These are phyloP conservation scores for Episyrphus balteatus DNA, from an alignment of 1,140 invertebrate genomes.

Conservation along the genomic window DNA sequence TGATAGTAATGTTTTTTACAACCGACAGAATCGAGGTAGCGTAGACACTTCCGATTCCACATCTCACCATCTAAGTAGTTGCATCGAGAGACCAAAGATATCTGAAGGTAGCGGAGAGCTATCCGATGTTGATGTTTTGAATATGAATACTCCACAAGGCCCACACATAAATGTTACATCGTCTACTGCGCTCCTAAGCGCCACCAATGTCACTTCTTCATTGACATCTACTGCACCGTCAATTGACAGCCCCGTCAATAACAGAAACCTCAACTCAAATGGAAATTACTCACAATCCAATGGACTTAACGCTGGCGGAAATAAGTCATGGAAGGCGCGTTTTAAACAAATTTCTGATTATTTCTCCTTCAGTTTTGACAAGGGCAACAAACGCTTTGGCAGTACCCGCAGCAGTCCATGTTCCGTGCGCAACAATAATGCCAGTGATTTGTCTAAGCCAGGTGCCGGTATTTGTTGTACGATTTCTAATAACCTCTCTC, in stretches of 20 bases:
- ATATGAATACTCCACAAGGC: slow-evolving; percentile 22
- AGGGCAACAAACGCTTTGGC: slow-evolving; percentile 30
- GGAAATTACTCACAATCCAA: neutral
- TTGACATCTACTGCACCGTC: slow-evolving; percentile 1
- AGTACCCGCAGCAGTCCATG: slow-evolving; percentile 29
- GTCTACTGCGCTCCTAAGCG: neutral
- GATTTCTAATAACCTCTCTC: slow-evolving; percentile 23
- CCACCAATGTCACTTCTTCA: neutral
- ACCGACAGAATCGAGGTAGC: slow-evolving; percentile 26
- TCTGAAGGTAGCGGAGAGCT: neutral
- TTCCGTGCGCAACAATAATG: slow-evolving; percentile 8
- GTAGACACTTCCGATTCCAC: slow-evolving; percentile 7
- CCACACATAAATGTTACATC: neutral
- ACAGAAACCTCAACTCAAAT: slow-evolving; percentile 7
- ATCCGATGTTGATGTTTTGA: slow-evolving; percentile 15
- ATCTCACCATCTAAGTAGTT: neutral
- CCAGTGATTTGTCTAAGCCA: neutral
- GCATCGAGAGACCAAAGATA: neutral
- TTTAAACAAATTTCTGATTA: slow-evolving; percentile 33
- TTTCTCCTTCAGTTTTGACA: slow-evolving; percentile 34
- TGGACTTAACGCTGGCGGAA: slow-evolving; percentile 5
- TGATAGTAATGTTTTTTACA: slow-evolving; percentile 35
- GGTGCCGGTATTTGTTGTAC: slow-evolving; percentile 17
- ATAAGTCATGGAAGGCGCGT: slow-evolving; percentile 24
- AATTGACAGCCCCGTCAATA: slow-evolving; percentile 1